A percentile compares a stretch with the other conserved stretches of the same genome.
phyloP scores from a whole-genome alignment of 1,140 invertebrate genomes.

The Drosophila mayri region DNA sequence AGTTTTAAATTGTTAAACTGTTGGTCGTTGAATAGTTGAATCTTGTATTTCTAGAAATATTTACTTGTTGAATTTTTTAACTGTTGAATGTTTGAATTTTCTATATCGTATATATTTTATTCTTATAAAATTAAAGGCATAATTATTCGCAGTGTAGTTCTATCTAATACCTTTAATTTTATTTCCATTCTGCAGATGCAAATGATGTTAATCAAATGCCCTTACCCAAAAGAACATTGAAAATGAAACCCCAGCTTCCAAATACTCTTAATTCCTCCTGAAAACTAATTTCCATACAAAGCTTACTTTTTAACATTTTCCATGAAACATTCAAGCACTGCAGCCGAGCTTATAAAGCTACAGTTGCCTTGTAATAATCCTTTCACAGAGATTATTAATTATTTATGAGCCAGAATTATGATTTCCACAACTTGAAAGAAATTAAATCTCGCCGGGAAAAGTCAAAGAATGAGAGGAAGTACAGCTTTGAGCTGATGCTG shows the following conservation, averaged over 20 bases:
- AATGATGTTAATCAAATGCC: slow-evolving; percentile 1
- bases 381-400: slow-evolving; percentile 42
- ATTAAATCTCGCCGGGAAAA: slow-evolving; percentile 4
- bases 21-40: neutral
- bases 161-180: neutral
- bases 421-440: slow-evolving; percentile 25
- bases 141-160: neutral
- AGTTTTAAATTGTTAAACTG: neutral
- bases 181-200: neutral
- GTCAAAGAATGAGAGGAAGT: neutral
- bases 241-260: neutral
- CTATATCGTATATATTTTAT: neutral
- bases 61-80: neutral
- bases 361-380: slow-evolving; percentile 23
- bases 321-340: slow-evolving; percentile 11
- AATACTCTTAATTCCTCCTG: neutral
- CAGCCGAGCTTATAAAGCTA: slow-evolving; percentile 6
- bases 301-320: slow-evolving; percentile 12
- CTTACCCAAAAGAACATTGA: neutral
- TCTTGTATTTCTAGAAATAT: neutral
- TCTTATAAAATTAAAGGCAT: too few relatives aligned
- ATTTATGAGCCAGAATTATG: slow-evolving; percentile 41
- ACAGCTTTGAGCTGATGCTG: neutral
- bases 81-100: neutral
- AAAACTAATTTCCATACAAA: slow-evolving; percentile 8